phyloP scores from a whole-genome alignment of 1,140 invertebrate species.

The Sinonovacula constricta region DNA sequence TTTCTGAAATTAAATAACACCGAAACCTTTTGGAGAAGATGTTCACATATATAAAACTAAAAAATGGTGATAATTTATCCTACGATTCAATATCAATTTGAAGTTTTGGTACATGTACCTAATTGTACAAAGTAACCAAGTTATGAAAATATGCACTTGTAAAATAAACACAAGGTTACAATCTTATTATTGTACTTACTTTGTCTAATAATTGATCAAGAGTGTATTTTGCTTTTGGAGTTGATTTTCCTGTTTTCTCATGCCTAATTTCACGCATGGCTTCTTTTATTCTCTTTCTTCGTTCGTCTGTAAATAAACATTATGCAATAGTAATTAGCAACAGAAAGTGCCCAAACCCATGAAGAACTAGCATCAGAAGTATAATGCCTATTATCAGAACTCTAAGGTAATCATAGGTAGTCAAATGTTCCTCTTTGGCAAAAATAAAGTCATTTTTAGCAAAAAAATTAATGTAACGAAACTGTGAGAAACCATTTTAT shows the following conservation, averaged over 20 bases:
- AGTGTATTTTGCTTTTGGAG: slow-evolving; percentile 48
- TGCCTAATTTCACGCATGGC: slow-evolving; percentile 7
- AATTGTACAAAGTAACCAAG: no score
- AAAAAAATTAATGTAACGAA: neutral
- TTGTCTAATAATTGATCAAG: slow-evolving; percentile 56
- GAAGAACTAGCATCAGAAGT: neutral
- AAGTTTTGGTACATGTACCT: no score
- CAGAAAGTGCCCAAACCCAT: neutral
- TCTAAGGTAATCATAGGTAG: slow-evolving; percentile 1
- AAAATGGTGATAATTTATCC: no score
- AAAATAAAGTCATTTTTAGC: neutral
- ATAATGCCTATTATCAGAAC: neutral
- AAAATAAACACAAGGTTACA: no score
- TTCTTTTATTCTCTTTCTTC: slow-evolving; percentile 47
- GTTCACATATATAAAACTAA: no score
- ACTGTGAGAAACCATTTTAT: neutral
- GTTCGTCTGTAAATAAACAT: slow-evolving; percentile 45
- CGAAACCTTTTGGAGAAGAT: no score
- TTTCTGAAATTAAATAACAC: no score
- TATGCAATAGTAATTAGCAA: neutral
- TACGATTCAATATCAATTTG: no score
- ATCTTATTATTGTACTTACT: no score
- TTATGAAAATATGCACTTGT: no score
- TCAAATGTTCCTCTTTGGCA: neutral
- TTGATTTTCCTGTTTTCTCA: slow-evolving; percentile 18